These are phyloP conservation scores for Drosophila tropicalis DNA, from an alignment of 1,140 invertebrate species.

Conservation along the genomic window DNA sequence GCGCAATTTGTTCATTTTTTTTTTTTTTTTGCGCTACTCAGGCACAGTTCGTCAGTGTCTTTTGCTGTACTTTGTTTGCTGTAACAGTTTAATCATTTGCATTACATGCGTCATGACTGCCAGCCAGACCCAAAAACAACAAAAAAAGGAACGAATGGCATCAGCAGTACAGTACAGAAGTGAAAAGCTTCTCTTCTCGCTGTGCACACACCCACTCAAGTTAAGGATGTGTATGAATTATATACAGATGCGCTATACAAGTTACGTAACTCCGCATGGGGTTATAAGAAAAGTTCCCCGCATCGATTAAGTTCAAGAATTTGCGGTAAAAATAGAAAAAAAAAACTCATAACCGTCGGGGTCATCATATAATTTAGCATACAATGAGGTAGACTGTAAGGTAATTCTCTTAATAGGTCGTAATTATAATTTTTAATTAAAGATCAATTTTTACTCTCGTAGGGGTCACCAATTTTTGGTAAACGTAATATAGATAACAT, in stretches of 20 bases:
- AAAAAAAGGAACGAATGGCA: too few species aligned
- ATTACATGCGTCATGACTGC: slow-evolving; percentile 56
- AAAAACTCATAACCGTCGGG: background rate
- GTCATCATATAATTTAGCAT: background rate
- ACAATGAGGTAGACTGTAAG: too few species aligned
- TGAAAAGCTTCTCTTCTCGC: too few species aligned
- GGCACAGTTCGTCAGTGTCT: slow-evolving; percentile 75
- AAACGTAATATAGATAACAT: too few species aligned
- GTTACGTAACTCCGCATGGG: background rate
- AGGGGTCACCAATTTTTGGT: too few species aligned
- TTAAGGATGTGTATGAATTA: slow-evolving; percentile 42
- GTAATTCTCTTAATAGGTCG: too few species aligned
- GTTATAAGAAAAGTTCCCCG: slow-evolving; percentile 21
- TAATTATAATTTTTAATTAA: too few species aligned
- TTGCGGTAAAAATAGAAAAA: background rate
- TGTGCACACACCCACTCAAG: background rate
- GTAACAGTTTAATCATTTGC: slow-evolving; percentile 74
- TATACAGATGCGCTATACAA: slow-evolving; percentile 27
- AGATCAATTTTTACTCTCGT: too few species aligned
- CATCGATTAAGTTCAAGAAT: background rate
- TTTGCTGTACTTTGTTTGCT: slow-evolving; percentile 67
- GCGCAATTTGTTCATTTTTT: background rate
- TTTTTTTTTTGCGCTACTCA: slow-evolving; percentile 22
- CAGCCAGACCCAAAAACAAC: background rate
- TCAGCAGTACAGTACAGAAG: too few species aligned